These are phyloP conservation scores for Mohoua ochrocephala DNA, from an alignment of 2,113 vertebrate species.

Conservation along the genomic window DNA sequence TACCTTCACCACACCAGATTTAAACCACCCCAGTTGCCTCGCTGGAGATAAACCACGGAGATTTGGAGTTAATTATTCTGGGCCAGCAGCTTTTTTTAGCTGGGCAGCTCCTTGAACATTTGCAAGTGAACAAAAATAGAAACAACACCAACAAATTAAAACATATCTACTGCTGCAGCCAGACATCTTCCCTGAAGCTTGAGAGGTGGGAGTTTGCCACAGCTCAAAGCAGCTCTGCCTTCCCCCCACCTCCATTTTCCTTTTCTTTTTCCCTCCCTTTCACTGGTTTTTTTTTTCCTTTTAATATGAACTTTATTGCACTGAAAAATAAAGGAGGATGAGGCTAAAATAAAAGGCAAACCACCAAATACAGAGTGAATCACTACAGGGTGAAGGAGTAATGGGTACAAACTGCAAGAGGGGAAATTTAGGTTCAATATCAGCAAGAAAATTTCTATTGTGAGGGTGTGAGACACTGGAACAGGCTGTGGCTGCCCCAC, in stretches of 20 bases:
- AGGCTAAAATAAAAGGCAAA: background rate
- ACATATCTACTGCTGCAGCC: background rate
- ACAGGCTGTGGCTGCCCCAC: background rate
- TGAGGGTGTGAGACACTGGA: background rate
- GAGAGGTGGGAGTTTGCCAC: background rate
- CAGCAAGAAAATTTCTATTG: background rate
- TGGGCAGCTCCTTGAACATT: background rate
- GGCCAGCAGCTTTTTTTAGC: background rate
- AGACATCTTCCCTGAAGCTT: background rate
- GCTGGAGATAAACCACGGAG: background rate
- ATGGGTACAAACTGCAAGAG: background rate
- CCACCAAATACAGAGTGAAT: background rate
- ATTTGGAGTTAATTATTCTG: background rate
- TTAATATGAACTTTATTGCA: background rate
- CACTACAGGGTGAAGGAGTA: accelerated
- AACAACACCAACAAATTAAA: background rate
- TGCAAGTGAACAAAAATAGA: background rate
- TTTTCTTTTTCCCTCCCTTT: background rate
- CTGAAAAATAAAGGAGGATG: background rate
- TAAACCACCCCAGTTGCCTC: background rate
- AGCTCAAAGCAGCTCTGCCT: background rate
- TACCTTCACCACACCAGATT: background rate
- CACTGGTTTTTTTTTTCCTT: background rate
- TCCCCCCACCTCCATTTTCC: background rate
- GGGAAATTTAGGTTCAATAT: background rate